Base-by-base conservation (phyloP, 2,113 vertebrate genomes). In the Notothenia coriiceps region DNA sequence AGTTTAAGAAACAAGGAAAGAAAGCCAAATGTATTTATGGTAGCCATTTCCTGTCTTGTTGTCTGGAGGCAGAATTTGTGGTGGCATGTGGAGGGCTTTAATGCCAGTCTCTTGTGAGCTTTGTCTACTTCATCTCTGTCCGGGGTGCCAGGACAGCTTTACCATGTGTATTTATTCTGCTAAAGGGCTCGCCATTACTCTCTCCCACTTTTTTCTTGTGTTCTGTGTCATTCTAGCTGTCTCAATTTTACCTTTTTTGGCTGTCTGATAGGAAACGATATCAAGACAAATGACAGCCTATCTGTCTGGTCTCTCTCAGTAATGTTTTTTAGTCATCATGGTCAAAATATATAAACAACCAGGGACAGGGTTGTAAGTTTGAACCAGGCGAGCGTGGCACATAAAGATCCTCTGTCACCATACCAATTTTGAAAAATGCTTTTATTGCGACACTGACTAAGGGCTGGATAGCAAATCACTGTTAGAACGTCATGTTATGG, bases 31-130 rank as follows among this genome's bases (percentile, higher is more conserved):
- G 83, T 87, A 77, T 90, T 91, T 87, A 86, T 76, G 69, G 68
- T 73, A 74, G 59, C 62, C 65, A 68, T 86, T 92, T 84, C 61
- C 47, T 78, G 66, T 70, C 61, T 67, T 51, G 57, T 81, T 92
- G 79, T 87, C 74, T 57, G 22, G 35, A 60, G 82, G 64, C 82
- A 80, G 75, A 64, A 82, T 91, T 82, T 92, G 86, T 84, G 73
- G 64, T 67, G 69, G 67, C 70, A 82, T 76, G 76, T 64, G 61
- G 56, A 78, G 64, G 61, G 69, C 65, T 88, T 86, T 86, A 86
- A 88, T 81, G 69, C 49, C 74, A 61, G 69, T 73, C 65, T 86
- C 81, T 70, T 64, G 87, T 80, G 78, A 69, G 69, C 40, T 63
- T 52, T 51, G 54, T 73, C 64, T 81, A 70, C 77, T 74, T 79